phyloP scores from a whole-genome alignment of 2,797 vertebrate genomes.

The Natrix natrix region DNA sequence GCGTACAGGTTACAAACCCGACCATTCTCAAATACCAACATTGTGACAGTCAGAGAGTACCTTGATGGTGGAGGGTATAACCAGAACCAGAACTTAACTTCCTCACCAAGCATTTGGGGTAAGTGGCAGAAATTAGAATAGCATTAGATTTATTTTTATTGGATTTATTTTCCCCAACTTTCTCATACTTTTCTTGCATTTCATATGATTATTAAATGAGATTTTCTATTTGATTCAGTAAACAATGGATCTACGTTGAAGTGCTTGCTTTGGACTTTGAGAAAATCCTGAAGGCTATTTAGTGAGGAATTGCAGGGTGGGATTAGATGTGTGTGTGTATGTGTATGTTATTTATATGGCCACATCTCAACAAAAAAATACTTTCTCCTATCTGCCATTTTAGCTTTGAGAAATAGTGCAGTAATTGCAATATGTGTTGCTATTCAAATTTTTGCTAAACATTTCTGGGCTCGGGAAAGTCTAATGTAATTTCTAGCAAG shows the following conservation, averaged over 20 bases:
- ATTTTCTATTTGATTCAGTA: not conserved
- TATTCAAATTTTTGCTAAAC: not conserved
- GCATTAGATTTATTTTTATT: not conserved
- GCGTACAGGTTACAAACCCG: not conserved
- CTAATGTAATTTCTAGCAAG: not conserved
- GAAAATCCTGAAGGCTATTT: not conserved
- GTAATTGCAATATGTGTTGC: not conserved
- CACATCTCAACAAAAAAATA: not conserved
- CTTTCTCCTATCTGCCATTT: not conserved
- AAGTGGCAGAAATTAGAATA: not conserved
- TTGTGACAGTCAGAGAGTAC: not conserved
- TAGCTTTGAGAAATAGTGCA: conserved; percentile 8
- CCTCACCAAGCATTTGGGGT: not conserved
- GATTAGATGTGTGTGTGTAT: not conserved
- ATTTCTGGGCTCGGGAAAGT: not conserved
- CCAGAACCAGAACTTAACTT: not conserved
- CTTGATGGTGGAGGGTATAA: not conserved
- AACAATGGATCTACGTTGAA: not conserved
- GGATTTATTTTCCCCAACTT: not conserved
- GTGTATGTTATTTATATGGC: not conserved
- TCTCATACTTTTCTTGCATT: not conserved
- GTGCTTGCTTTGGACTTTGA: conserved; percentile 4
- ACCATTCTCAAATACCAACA: not conserved
- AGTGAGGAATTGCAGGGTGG: not conserved
- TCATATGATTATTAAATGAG: not conserved